phyloP scores from a whole-genome alignment of 2,888 invertebrate genomes.

The Drosophila seclusa region DNA sequence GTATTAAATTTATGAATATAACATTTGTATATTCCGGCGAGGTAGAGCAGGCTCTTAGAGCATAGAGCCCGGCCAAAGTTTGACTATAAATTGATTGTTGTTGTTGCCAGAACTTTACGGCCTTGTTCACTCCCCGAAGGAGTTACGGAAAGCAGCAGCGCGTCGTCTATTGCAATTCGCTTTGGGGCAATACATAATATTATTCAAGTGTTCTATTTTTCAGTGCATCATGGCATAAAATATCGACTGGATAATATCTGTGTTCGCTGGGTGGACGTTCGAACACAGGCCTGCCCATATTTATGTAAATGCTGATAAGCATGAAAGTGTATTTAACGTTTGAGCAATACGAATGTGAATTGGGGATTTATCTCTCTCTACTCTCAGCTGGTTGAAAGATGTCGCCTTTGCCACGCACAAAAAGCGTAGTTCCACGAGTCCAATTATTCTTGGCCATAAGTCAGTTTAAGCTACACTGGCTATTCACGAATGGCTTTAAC shows the following conservation, averaged over 20 bases:
- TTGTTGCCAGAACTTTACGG: constrained; percentile 46
- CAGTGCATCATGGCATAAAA: constrained; percentile 57
- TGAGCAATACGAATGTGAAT: neutral
- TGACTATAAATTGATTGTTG: constrained; percentile 66
- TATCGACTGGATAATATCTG: constrained; percentile 50
- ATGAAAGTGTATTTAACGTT: neutral
- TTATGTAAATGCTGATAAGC: constrained; percentile 11
- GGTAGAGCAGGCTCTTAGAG: constrained; percentile 42
- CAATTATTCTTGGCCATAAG: neutral
- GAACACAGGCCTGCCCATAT: neutral
- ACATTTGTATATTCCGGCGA: constrained; percentile 61
- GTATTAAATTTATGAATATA: constrained; percentile 80
- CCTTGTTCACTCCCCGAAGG: constrained; percentile 24
- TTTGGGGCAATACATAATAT: constrained; percentile 50
- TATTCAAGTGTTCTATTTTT: constrained; percentile 60
- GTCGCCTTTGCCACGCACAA: constrained; percentile 1
- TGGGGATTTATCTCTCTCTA: neutral
- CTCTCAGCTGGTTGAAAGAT: neutral
- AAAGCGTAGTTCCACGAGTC: neutral
- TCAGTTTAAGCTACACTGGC: constrained; percentile 4
- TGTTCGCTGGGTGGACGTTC: constrained; percentile 1
- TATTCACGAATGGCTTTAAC: neutral
- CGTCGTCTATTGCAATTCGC: constrained; percentile 57
- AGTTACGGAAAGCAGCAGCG: constrained; percentile 31
- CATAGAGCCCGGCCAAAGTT: constrained; percentile 55